Evolutionary conservation across 1,140 invertebrate genomes (phyloP).

Genomic region (Pseudomyrmex sp.): DNA sequence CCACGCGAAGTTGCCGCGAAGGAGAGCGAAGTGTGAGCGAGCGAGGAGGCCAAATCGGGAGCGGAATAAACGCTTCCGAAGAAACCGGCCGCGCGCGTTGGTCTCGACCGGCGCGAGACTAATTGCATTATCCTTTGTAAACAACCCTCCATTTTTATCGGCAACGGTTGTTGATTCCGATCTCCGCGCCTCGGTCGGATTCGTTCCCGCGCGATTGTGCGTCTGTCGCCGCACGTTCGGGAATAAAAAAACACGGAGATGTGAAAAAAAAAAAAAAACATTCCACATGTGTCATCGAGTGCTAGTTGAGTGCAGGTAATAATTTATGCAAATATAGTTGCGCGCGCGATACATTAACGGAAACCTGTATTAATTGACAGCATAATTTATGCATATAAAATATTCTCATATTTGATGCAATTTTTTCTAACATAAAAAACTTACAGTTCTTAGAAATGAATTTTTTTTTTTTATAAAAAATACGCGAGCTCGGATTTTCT

Average conservation of each 20-base stretch:
- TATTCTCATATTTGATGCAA: too few relatives aligned
- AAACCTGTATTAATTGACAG: background rate
- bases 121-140: slow-evolving; percentile 50
- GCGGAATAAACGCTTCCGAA: slow-evolving; percentile 62
- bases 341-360: background rate
- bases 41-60: slow-evolving; percentile 59
- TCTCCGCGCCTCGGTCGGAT: background rate
- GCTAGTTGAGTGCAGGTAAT: background rate
- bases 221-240: background rate
- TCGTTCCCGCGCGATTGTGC: background rate
- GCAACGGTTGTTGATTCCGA: slow-evolving; percentile 3
- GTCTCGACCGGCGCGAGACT: slow-evolving; percentile 28
- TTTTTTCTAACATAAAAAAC: too few relatives aligned
- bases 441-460: too few relatives aligned
- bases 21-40: slow-evolving; percentile 33
- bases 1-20: slow-evolving; percentile 65
- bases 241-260: background rate
- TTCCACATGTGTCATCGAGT: slow-evolving; percentile 2
- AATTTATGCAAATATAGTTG: background rate
- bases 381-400: background rate
- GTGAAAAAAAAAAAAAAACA: slow-evolving; percentile 7
- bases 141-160: slow-evolving; percentile 16
- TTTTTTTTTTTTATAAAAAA: too few relatives aligned
- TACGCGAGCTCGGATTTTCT: too few relatives aligned
- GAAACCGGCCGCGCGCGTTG: slow-evolving; percentile 35